Evolutionary conservation across 1,140 invertebrate species (phyloP).

Genomic region (Temnothorax nylanderi): DNA sequence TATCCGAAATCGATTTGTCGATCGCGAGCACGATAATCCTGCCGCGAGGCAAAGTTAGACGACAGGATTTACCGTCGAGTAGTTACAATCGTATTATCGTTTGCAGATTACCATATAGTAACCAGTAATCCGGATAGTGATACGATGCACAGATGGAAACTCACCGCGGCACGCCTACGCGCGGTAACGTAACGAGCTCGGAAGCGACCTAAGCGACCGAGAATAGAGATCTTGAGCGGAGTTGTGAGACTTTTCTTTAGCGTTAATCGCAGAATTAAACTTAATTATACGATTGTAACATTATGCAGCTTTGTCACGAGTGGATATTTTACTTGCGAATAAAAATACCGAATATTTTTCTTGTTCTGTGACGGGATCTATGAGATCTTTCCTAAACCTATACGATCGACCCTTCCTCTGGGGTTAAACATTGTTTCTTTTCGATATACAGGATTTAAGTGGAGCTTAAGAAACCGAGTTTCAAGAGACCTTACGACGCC

Average conservation of each 20-base stretch:
- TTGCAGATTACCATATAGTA: constrained; percentile 39
- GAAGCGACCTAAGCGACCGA: not conserved
- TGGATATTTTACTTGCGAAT: not conserved
- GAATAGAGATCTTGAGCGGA: constrained; percentile 8
- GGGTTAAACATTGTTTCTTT: not conserved
- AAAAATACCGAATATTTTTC: not conserved
- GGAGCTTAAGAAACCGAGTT: not conserved
- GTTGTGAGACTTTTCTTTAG: not conserved
- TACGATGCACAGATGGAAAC: constrained; percentile 19
- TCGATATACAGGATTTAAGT: not conserved
- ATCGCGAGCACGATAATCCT: constrained; percentile 6
- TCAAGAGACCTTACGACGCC: too few species aligned
- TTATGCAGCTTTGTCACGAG: not conserved
- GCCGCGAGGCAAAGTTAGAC: not conserved
- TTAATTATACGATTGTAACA: not conserved
- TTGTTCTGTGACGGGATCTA: not conserved
- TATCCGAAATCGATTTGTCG: constrained; percentile 31
- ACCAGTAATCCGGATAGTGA: constrained; percentile 44
- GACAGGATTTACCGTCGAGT: constrained; percentile 4
- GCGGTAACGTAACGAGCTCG: constrained; percentile 30
- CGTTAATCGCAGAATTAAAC: constrained; percentile 4
- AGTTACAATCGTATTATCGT: constrained; percentile 11
- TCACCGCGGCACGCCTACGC: not conserved
- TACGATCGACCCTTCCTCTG: too few species aligned
- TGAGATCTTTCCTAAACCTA: not conserved